Base-by-base conservation (phyloP, 2,113 vertebrate species). In the Lasiurus borealis region DNA sequence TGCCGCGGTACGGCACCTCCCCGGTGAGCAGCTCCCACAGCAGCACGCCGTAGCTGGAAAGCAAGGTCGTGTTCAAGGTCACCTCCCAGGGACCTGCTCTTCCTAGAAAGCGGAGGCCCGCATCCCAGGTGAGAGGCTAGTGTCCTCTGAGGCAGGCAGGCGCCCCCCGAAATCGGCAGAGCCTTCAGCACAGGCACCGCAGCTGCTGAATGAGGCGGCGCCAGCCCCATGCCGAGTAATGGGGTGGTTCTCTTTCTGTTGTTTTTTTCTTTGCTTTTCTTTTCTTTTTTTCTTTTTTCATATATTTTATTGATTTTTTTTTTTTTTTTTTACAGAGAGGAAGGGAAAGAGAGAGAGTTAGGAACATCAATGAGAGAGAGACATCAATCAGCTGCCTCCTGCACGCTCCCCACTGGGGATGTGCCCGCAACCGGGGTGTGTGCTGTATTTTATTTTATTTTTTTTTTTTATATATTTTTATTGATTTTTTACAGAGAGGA, bases 1-100 rank as follows among this genome's bases (percentile, higher is more conserved):
- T 99, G 95, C 99, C 99, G 29, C 99, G 99, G 91, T 99, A 99
- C 2, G 99, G 99, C 82, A 99, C 99, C 97, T 99, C 99, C 90
- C 99, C 99, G 0, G 99, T 99, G 96, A 99, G 98, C 98, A 99
- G 98, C 98, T 99, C 99, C 99, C 99, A 99, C 89, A 99, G 99
- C 98, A 99, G 98, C 50, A 99, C 99, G 29, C 99, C 99, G 1
- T 99, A 99, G 96, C 99, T 99, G 97, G 31, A 98, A 98, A 95
- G 82, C 95, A 85, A 97, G 95, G 86, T 82, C 96, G 34, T 23
- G 64, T 11, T 18, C 1, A 34, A 31, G 85, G 27, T 29, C 8
- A 19, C 9, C 6, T 18, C 14, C 3, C 1, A 25, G 48, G 29
- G 15, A 48, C 25, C 75, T n/a, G 68, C 68, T 69, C 40, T 80